A percentile compares a stretch with the other conserved stretches of the same genome.
Evolutionary conservation across 2,888 invertebrate genomes (phyloP).

Genomic region (Diplolepis rosae): DNA sequence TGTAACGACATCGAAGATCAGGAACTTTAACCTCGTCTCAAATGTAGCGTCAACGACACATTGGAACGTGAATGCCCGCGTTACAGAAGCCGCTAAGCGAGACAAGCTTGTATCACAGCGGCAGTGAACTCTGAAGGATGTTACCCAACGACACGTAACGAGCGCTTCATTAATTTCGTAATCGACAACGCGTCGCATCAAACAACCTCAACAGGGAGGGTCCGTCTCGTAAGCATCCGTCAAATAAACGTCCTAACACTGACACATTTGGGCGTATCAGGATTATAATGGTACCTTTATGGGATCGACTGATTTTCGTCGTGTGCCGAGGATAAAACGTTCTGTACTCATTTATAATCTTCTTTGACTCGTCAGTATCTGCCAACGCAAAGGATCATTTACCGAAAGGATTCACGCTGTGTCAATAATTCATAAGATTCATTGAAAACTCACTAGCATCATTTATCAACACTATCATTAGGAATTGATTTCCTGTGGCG

Average conservation of each 20-base stretch:
- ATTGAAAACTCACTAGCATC: constrained; percentile 14
- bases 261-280: neutral
- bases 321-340: constrained; percentile 25
- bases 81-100: constrained; percentile 8
- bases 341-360: neutral
- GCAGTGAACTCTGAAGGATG: constrained; percentile 29
- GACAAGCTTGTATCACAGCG: neutral
- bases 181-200: constrained; percentile 22
- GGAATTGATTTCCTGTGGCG: constrained; percentile 24
- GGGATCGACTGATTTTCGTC: constrained; percentile 7
- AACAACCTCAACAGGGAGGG: constrained; percentile 5
- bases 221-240: constrained; percentile 21
- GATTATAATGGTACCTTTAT: constrained; percentile 20
- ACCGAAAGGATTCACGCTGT: constrained; percentile 29
- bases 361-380: neutral
- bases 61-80: constrained; percentile 7
- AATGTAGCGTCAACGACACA: constrained; percentile 18
- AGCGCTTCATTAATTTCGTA: constrained; percentile 31
- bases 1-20: too few species aligned
- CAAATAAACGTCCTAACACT: constrained; percentile 5
- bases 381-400: neutral
- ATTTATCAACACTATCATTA: constrained; percentile 27
- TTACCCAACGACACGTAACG: constrained; percentile 29
- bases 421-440: constrained; percentile 12
- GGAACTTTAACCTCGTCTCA: neutral